Base-by-base conservation (phyloP, 2,888 invertebrate species). In the Brachynemurus nebulosus region DNA sequence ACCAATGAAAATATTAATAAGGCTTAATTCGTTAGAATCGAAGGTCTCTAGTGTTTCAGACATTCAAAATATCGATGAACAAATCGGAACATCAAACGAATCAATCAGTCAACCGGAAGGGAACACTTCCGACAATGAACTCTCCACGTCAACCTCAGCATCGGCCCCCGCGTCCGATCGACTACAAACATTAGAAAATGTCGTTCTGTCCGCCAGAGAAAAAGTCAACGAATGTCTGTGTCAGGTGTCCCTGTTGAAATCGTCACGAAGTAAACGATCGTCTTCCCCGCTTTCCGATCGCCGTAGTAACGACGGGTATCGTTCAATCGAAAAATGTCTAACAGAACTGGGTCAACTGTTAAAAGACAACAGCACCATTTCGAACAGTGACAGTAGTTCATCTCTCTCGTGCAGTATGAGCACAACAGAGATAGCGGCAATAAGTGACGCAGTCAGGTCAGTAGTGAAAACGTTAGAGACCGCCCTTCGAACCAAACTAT, bases 1-100 rank as follows among this genome's bases (percentile, higher is more conserved):
- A 59, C 81, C 86, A 1, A 77, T 86, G 75, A 85, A 85, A 63
- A 75, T 86, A 57, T 65, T 85, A 53, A 79, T 85, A 56, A 72
- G 85, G 48, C 64, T 86, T 40, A 82, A 78, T 58, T 78, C 80
- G 40, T 65, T 86, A 53, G 88, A 88, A 65, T 77, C 81, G 52
- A 81, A 85, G 65, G 78, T 85, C 6, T 34, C 42, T 17, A 34
- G 20, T 35, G 35, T 42, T 21, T 12, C 19, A 8, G 42, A 42
- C 12, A 23, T 16, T 16, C 65, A 67, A 51, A 61, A 42, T 18
- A 51, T 59, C 49, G 63, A 67, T 14, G 61, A 62, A 48, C 68
- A 67, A 48, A 52, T 69, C 27, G 67, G 71, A 36, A 72, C 69
- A 50, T 75, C 76, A 7, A 74, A 69, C 51, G 75, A 76, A 57